Percentiles rank a stretch among this genome's conserved stretches.
Evolutionary conservation across 2,888 invertebrate genomes (phyloP).

Genomic region (Drosophila quinaria): DNA sequence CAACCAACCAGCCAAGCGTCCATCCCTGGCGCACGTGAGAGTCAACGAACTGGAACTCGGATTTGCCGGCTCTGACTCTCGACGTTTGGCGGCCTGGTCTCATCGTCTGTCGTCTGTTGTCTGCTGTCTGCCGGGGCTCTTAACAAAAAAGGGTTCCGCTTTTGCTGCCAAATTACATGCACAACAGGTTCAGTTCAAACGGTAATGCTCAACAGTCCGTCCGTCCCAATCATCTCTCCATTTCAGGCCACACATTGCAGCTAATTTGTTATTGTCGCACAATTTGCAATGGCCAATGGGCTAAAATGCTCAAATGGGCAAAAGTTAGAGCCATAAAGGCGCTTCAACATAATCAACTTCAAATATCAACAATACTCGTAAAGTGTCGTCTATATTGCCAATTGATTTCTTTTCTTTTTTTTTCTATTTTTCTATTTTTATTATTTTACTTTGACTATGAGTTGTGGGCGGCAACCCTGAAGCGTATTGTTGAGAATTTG

Average conservation of each 20-base stretch:
- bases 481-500: conserved; percentile 31
- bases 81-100: conserved; percentile 23
- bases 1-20: conserved; percentile 24
- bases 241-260: conserved; percentile 57
- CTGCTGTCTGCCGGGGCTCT: conserved; percentile 25
- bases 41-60: conserved; percentile 76
- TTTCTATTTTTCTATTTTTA: neutral
- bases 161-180: conserved; percentile 70
- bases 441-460: conserved; percentile 9
- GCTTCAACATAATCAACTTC: conserved; percentile 61
- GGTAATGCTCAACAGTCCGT: conserved; percentile 50
- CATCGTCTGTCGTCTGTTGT: conserved; percentile 6
- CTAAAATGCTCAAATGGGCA: conserved; percentile 9
- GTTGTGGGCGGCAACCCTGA: conserved; percentile 18
- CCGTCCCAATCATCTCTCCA: conserved; percentile 2
- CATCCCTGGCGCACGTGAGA: conserved; percentile 68
- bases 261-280: conserved; percentile 82
- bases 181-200: conserved; percentile 74
- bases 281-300: conserved; percentile 57
- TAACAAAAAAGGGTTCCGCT: conserved; percentile 68
- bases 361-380: conserved; percentile 62
- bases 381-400: conserved; percentile 64
- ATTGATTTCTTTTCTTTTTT: conserved; percentile 45
- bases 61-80: conserved; percentile 59
- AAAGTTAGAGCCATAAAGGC: conserved; percentile 44